Evolutionary conservation across 2,113 vertebrate genomes (phyloP).

Genomic region (Psettodes erumei): DNA sequence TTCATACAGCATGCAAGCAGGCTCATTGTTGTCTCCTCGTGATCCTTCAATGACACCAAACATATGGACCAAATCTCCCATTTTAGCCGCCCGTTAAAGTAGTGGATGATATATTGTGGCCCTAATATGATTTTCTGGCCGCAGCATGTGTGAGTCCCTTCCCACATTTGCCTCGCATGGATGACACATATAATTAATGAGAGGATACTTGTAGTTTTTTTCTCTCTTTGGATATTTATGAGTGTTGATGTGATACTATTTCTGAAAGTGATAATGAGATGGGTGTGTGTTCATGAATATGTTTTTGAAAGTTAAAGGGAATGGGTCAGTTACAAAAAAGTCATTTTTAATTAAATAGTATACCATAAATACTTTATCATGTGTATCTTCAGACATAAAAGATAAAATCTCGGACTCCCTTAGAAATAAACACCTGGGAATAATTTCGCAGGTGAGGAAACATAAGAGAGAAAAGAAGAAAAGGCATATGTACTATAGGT

Average conservation of each 20-base stretch:
- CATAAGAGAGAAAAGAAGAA: slow-evolving; percentile 28
- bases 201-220: slow-evolving; percentile 22
- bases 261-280: slow-evolving; percentile 35
- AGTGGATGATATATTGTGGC: slow-evolving; percentile 73
- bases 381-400: slow-evolving; percentile 1
- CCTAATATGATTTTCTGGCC: slow-evolving; percentile 80
- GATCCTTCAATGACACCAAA: slow-evolving; percentile 76
- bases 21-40: slow-evolving; percentile 59
- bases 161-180: slow-evolving; percentile 59
- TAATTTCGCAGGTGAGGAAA: slow-evolving; percentile 54
- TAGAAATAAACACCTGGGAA: slow-evolving; percentile 58
- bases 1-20: slow-evolving; percentile 66
- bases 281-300: slow-evolving; percentile 3
- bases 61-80: slow-evolving; percentile 79
- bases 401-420: slow-evolving; percentile 16
- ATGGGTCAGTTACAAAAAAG: not conserved
- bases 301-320: slow-evolving; percentile 11
- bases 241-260: slow-evolving; percentile 31
- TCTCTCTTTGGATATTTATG: slow-evolving; percentile 34
- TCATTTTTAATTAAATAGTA: slow-evolving; percentile 8
- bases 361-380: slow-evolving; percentile 11
- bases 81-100: slow-evolving; percentile 68
- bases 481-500: slow-evolving; percentile 62
- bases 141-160: slow-evolving; percentile 67
- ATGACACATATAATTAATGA: slow-evolving; percentile 60